Conservation (phyloP, 2,797 vertebrate genomes). For the Poeciliopsis infans region DNA sequence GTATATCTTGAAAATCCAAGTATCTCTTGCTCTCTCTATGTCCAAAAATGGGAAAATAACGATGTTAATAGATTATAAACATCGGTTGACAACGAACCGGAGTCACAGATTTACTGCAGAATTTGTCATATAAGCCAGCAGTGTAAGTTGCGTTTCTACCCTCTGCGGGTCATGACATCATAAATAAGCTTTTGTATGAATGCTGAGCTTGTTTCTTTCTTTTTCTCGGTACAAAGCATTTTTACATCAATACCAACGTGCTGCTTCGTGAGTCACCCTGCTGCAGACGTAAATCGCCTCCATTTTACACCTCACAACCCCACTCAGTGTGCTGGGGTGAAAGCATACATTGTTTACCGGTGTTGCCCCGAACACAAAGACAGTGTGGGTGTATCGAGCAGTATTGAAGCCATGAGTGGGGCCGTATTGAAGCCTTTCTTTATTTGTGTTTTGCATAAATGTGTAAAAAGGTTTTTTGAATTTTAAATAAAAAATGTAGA, state of each 20-base stretch:
- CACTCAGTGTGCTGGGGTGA: constrained; percentile 41
- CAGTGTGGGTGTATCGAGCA: constrained; percentile 24
- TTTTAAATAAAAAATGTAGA: constrained; percentile 17
- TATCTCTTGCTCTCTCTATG: background rate
- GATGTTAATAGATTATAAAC: background rate
- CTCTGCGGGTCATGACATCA: constrained; percentile 13
- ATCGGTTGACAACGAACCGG: background rate
- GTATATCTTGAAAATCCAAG: background rate
- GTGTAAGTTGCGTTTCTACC: constrained; percentile 4
- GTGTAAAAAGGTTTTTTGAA: background rate
- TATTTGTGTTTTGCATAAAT: constrained; percentile 13
- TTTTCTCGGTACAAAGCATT: constrained; percentile 22
- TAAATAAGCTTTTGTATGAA: constrained; percentile 20
- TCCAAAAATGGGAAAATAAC: background rate
- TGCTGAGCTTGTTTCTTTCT: constrained; percentile 11
- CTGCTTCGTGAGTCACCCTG: constrained; percentile 38
- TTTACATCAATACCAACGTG: constrained; percentile 23
- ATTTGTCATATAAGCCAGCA: background rate
- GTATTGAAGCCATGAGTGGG: constrained; percentile 28
- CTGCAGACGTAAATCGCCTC: constrained; percentile 18
- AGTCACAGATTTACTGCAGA: background rate
- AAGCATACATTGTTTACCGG: constrained; percentile 40
- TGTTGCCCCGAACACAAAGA: constrained; percentile 33
- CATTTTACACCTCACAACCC: constrained; percentile 42
- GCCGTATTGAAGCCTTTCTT: constrained; percentile 18